phyloP scores from a whole-genome alignment of 2,888 invertebrate genomes.

The Caenorhabditis sinica region DNA sequence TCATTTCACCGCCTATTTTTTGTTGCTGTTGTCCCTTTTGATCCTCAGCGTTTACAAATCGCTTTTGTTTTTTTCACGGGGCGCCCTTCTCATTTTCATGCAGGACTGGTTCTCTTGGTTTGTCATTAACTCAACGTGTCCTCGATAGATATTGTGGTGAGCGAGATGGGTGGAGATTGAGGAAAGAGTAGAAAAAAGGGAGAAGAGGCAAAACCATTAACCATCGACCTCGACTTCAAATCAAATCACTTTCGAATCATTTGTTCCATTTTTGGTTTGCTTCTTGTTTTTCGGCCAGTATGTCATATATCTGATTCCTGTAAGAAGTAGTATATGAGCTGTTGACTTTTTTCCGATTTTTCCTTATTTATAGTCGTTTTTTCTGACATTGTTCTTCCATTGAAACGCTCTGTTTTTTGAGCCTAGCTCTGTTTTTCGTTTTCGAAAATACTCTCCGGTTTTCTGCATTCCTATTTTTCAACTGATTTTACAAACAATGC shows the following conservation, averaged over 20 bases:
- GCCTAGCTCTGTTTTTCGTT: too few relatives aligned
- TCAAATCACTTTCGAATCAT: constrained; percentile 24
- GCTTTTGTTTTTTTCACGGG: constrained; percentile 44
- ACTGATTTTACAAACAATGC: background rate
- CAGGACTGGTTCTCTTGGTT: constrained; percentile 62
- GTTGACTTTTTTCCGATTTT: too few relatives aligned
- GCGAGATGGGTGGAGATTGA: constrained; percentile 16
- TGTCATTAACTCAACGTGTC: constrained; percentile 64
- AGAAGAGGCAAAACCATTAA: constrained; percentile 34
- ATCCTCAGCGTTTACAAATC: constrained; percentile 51
- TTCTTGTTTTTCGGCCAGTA: too few relatives aligned
- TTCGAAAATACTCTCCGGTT: background rate
- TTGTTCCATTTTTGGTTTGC: constrained; percentile 13
- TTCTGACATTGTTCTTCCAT: too few relatives aligned
- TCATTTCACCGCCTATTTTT: constrained; percentile 22
- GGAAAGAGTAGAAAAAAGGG: background rate
- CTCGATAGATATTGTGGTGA: constrained; percentile 37
- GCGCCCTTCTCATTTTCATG: background rate
- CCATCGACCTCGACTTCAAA: constrained; percentile 45
- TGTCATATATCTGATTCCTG: too few relatives aligned
- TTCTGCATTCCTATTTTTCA: background rate
- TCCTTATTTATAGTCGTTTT: too few relatives aligned
- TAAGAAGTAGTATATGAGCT: too few relatives aligned
- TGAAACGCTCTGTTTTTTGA: too few relatives aligned
- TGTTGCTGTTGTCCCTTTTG: constrained; percentile 8